phyloP scores from a whole-genome alignment of 1,140 invertebrate genomes.

The Dysdera silvatica region DNA sequence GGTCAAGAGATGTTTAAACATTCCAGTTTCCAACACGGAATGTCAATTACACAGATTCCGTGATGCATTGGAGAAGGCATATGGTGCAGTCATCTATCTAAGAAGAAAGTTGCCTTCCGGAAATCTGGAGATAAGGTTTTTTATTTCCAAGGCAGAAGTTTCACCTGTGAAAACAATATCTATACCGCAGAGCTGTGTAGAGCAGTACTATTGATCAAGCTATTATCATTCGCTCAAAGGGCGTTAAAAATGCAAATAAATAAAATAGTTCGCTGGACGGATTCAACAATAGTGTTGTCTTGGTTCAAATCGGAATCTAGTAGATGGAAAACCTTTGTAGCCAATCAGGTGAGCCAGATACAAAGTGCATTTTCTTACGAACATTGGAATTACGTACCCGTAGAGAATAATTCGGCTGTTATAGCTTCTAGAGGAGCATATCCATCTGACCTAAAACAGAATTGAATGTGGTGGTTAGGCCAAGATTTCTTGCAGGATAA shows the following conservation, averaged over 20 bases:
- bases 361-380: no score
- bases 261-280: constrained; percentile 19
- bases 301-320: constrained; percentile 38
- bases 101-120: not conserved
- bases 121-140: constrained; percentile 10
- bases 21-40: not conserved
- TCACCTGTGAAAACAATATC: constrained; percentile 40
- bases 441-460: not conserved
- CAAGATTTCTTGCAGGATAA: constrained; percentile 1
- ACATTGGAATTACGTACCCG: constrained; percentile 21
- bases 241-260: constrained; percentile 25
- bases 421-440: not conserved
- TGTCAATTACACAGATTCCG: constrained; percentile 18
- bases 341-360: constrained; percentile 5
- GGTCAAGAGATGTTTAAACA: not conserved
- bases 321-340: constrained; percentile 31
- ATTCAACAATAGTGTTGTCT: constrained; percentile 39
- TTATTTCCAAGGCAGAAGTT: constrained; percentile 19
- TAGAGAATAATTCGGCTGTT: constrained; percentile 22
- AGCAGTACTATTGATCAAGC: constrained; percentile 7
- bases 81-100: not conserved
- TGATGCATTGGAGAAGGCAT: constrained; percentile 9
- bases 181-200: constrained; percentile 14
- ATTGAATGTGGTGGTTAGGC: constrained; percentile 11
- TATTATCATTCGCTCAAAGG: constrained; percentile 3